A percentile compares a stretch with the other conserved stretches of the same genome.
Conservation (phyloP, 2,888 invertebrate genomes). For the Sabatieria punctata region DNA sequence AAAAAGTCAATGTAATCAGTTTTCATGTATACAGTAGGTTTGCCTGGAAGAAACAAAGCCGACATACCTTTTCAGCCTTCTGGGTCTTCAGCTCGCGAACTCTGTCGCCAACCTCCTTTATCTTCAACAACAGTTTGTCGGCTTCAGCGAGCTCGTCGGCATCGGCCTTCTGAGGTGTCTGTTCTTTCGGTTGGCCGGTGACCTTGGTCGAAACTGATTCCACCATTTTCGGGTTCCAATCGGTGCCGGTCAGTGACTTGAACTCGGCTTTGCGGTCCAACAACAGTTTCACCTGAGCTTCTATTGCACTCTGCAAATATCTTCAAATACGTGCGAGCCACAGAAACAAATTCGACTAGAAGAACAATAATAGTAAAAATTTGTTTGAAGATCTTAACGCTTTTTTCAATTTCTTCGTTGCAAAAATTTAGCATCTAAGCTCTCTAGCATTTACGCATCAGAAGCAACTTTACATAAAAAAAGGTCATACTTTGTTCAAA, state of each 20-base stretch:
- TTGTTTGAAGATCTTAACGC: too few species aligned
- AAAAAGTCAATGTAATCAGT: too few species aligned
- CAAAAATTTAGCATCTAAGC: too few species aligned
- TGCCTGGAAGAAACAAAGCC: not conserved
- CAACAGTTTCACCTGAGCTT: not conserved
- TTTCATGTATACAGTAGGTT: too few species aligned
- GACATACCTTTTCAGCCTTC: conserved; percentile 33
- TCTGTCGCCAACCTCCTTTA: conserved; percentile 41
- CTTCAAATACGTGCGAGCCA: not conserved
- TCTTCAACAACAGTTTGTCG: not conserved
- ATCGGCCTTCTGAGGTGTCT: not conserved
- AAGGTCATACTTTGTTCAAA: too few species aligned
- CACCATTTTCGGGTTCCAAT: conserved; percentile 2
- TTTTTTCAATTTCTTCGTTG: too few species aligned
- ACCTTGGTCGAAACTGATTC: not conserved
- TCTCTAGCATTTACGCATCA: too few species aligned
- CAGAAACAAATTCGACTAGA: not conserved
- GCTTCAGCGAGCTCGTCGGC: not conserved
- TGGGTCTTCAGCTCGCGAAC: conserved; percentile 47
- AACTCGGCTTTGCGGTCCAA: conserved; percentile 4
- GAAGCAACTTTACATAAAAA: too few species aligned
- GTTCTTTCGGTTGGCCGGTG: not conserved
- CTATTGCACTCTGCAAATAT: not conserved
- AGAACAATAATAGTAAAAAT: too few species aligned
- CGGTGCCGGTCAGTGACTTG: not conserved